Evolutionary conservation across 2,113 vertebrate species (phyloP), one percentile per base, ranked within the genome.

Genomic region (Uria aalge): DNA sequence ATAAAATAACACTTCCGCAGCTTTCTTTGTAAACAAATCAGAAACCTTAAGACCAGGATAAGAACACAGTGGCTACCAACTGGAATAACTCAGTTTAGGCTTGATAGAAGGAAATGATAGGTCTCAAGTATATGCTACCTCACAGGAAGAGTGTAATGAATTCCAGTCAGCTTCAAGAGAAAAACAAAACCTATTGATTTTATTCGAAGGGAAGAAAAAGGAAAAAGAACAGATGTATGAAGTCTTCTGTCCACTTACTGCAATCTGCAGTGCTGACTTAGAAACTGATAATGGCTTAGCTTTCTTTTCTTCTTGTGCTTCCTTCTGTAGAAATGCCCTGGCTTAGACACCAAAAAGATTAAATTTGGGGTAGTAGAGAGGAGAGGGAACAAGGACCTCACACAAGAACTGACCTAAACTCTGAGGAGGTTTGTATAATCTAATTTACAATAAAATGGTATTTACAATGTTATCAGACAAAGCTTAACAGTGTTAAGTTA

Each of bases 391-490:
- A 88, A 92, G 72, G 97, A 98, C 97, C 97, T 94, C 96, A 96
- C 96, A 45, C 87, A 81, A 96, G 91, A 92, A 82, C 83, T 92
- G 95, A 96, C 95, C 94, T 97, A 94, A 97, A 90, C 73, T 88
- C 91, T 75, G 71, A 93, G 95, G 94, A 96, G 96, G 95, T 96
- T 95, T 89, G 91, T 91, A 90, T 97, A 98, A 98, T 98, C 96
- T 94, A 97, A 97, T 98, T 98, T 97, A 95, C 96, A 96, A 96
- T 95, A 93, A 92, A 96, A 96, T 89, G 91, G 94, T 94, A 96
- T 97, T 96, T 97, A 95, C 97, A 92, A 32, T 85, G 95, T 98
- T 97, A 97, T 97, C 97, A 96, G 97, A 96, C 96, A 96, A 94
- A 97, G 96, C 96, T 96, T 77, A 95, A 96, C 90, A 60, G 92